A percentile compares a stretch with the other conserved stretches of the same genome.
Conservation (phyloP, 2,797 vertebrate genomes). For the Cichlasoma orientale region DNA sequence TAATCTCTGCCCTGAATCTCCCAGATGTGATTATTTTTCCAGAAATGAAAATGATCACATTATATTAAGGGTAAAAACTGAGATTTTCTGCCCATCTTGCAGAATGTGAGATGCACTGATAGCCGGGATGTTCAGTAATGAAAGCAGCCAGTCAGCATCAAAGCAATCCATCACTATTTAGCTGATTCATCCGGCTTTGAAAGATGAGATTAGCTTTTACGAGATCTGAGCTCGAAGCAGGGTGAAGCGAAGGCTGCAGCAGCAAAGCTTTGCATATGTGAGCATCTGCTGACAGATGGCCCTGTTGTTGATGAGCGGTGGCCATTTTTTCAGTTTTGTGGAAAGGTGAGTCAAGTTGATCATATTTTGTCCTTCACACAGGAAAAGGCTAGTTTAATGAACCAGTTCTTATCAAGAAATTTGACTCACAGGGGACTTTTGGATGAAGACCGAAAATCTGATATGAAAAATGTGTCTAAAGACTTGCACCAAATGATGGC, state of each 20-base stretch:
- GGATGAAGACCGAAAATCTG: neutral
- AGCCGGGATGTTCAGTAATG: conserved; percentile 1
- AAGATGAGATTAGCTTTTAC: conserved; percentile 55
- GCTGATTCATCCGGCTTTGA: conserved; percentile 48
- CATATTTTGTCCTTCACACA: conserved; percentile 24
- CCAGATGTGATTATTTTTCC: conserved; percentile 21
- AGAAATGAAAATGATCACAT: conserved; percentile 28
- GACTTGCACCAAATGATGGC: neutral
- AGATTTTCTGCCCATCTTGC: conserved; percentile 16
- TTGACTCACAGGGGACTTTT: neutral
- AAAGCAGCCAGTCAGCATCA: conserved; percentile 41
- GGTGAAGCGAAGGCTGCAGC: conserved; percentile 11
- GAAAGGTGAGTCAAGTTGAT: conserved; percentile 29
- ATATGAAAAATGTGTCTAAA: neutral
- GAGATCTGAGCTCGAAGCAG: conserved; percentile 31
- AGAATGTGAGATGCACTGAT: conserved; percentile 19
- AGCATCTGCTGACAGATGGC: conserved; percentile 48
- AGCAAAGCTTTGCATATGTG: conserved; percentile 29
- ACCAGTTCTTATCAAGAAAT: conserved; percentile 10
- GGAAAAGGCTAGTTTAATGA: conserved; percentile 24
- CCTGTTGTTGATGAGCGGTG: conserved; percentile 24
- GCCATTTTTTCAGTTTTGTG: conserved; percentile 33
- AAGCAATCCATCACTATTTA: conserved; percentile 45
- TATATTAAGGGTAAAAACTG: neutral
- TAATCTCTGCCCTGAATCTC: neutral